Evolutionary conservation across 2,113 vertebrate species (phyloP), one percentile per base, ranked within the genome.

Genomic region (Carassius auratus): DNA sequence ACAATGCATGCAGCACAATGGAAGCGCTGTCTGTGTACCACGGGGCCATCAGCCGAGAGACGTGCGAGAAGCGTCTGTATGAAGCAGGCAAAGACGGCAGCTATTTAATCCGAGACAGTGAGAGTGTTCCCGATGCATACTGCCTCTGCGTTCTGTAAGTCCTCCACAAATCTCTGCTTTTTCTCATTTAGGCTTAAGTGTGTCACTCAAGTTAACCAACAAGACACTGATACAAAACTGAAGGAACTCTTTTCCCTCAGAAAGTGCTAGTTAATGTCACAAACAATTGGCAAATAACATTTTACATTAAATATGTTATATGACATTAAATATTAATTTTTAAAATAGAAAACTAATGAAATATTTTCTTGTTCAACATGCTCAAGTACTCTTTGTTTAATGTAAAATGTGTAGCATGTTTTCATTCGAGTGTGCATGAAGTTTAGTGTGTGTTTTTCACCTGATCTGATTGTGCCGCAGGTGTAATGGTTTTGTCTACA

Each of bases 131-230:
- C 0, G 95, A 94, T 0, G 92, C 84, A 26, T 96, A 95, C 92
- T 96, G 95, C 91, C 91, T 96, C 30, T 97, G 96, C 3, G 95
- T 97, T 23, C 93, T 96, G 96, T 96, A 92, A 96, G 95, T 96
- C 94, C 9, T 73, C 10, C 4, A 57, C 4, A 71, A 57, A 69
- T 76, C 17, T 68, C 57, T n/a, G 59, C 52, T 30, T 23, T 73
- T 45, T 42, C 64, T 88, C 77, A 66, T 66, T 71, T 86, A 87
- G 42, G 8, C 14, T 33, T 9, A 59, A n/a, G 9, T 30, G 50
- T 55, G 21, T 73, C 36, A 45, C 36, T 9, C 15, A 8, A 68
- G 66, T 33, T 66, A 33, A 1, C 1, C 4, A 55, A 55, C 14
- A 1, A 1, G 1, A 17, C 50, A 6, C 50, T 55, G 50, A 55